Conservation (phyloP, 2,113 vertebrate species). For the Morone saxatilis region DNA sequence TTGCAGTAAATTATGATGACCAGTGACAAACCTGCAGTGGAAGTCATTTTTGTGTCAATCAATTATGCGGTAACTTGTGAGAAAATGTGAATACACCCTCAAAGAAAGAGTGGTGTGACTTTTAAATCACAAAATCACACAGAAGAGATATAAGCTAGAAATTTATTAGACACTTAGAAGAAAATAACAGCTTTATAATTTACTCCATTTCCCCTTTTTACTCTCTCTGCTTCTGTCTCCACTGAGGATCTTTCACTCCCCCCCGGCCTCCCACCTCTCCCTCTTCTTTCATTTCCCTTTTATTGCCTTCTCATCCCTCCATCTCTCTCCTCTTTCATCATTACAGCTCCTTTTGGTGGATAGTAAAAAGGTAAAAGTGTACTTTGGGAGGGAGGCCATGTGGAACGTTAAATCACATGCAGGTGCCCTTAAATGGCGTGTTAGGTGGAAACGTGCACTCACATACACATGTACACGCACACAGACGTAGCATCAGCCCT, state of each 20-base stretch:
- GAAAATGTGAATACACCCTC: neutral
- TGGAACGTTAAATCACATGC: slow-evolving; percentile 76
- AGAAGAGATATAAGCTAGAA: neutral
- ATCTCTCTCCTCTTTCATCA: slow-evolving; percentile 60
- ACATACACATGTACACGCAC: slow-evolving; percentile 13
- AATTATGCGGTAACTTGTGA: neutral
- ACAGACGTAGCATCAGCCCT: slow-evolving; percentile 31
- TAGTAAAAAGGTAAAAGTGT: slow-evolving; percentile 77
- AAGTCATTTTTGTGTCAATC: slow-evolving; percentile 20
- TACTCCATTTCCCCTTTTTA: neutral
- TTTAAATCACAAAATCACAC: slow-evolving; percentile 21
- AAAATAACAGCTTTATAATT: slow-evolving; percentile 32
- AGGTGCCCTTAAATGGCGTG: slow-evolving; percentile 70
- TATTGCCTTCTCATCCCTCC: slow-evolving; percentile 61
- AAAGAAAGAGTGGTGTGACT: neutral
- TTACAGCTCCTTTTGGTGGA: slow-evolving; percentile 36
- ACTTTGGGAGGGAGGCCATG: slow-evolving; percentile 66
- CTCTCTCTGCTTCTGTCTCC: slow-evolving; percentile 7
- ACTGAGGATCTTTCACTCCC: neutral
- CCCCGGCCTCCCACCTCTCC: neutral
- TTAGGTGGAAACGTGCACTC: slow-evolving; percentile 42
- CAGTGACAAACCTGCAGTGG: slow-evolving; percentile 12
- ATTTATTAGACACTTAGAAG: slow-evolving; percentile 46
- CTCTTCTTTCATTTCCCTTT: slow-evolving; percentile 62
- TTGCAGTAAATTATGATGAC: slow-evolving; percentile 8